phyloP scores from a whole-genome alignment of 2,797 vertebrate genomes.

The Sphaeramia orbicularis region DNA sequence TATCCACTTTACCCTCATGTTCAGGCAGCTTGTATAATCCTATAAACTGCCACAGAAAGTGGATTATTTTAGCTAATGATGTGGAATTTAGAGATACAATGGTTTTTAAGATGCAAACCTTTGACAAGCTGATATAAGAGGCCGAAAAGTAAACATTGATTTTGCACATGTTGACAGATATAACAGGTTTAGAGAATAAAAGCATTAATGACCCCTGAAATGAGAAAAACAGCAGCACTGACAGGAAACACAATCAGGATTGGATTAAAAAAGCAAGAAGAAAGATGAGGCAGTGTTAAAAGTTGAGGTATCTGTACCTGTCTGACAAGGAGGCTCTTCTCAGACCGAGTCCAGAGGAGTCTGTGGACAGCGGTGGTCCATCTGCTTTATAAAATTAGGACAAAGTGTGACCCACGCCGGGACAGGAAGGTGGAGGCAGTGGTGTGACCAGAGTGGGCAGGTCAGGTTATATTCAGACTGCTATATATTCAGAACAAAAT shows the following conservation, averaged over 20 bases:
- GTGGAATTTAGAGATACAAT: neutral
- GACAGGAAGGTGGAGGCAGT: conserved; percentile 37
- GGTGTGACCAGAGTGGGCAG: conserved; percentile 55
- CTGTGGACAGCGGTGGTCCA: conserved; percentile 12
- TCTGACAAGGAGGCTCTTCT: conserved; percentile 12
- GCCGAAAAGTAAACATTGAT: neutral
- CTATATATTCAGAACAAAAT: conserved; percentile 39
- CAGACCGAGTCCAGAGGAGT: conserved; percentile 18
- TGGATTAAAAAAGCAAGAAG: neutral
- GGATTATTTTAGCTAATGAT: neutral
- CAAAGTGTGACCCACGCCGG: conserved; percentile 28
- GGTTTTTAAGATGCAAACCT: neutral
- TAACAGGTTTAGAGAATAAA: neutral
- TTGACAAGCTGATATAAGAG: neutral
- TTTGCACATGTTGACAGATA: neutral
- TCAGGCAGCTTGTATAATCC: neutral
- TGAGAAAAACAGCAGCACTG: neutral
- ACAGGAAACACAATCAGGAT: neutral
- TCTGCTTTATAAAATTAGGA: conserved; percentile 59
- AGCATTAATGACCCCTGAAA: neutral
- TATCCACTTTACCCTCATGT: neutral
- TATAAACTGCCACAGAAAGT: neutral
- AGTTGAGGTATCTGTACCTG: conserved; percentile 29
- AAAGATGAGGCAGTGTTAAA: too few species aligned
- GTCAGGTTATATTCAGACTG: conserved; percentile 39